phyloP scores from a whole-genome alignment of 2,888 invertebrate species.

The Gymnosoma rotundatum region DNA sequence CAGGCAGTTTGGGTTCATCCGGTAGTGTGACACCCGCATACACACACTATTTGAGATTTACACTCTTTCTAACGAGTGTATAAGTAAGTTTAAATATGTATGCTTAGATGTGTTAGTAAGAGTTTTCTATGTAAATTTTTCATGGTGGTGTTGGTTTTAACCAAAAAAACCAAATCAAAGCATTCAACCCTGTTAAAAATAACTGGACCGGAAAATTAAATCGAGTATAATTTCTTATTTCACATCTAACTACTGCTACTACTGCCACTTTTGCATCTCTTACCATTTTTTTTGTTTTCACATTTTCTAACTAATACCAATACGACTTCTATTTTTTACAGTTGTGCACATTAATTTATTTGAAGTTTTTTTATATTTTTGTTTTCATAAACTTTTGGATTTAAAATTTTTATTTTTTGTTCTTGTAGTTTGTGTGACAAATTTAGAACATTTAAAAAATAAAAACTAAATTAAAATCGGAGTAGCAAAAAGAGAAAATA shows the following conservation, averaged over 20 bases:
- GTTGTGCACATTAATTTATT: neutral
- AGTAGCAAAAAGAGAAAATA: conserved; percentile 27
- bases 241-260: neutral
- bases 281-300: conserved; percentile 55
- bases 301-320: conserved; percentile 11
- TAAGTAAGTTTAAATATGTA: neutral
- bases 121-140: conserved; percentile 28
- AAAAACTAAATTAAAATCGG: conserved; percentile 8
- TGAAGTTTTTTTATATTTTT: neutral
- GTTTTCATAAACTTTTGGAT: neutral
- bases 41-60: neutral
- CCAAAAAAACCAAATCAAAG: conserved; percentile 48
- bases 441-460: conserved; percentile 17
- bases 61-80: neutral
- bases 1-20: too few species aligned
- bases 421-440: conserved; percentile 18
- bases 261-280: neutral
- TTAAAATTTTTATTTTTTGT: neutral
- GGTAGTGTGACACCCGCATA: too few species aligned
- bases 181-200: conserved; percentile 66
- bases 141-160: conserved; percentile 37
- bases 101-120: neutral
- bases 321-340: neutral
- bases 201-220: conserved; percentile 80
- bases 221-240: conserved; percentile 76